Evolutionary conservation across 2,888 invertebrate genomes (phyloP).

Genomic region (Ceramica pisi): DNA sequence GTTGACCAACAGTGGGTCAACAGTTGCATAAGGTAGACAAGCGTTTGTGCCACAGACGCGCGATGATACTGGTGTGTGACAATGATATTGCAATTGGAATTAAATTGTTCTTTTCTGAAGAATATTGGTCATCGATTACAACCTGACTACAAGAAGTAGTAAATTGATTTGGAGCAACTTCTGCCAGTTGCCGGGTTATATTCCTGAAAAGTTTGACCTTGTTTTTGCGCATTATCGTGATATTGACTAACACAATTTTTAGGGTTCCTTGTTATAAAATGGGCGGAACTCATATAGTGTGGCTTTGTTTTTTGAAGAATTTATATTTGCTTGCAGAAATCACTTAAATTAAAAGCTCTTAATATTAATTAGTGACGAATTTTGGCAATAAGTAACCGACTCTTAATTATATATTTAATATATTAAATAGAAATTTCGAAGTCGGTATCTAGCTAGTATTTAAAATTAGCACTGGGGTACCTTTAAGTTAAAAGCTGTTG

Average conservation of each 20-base stretch:
- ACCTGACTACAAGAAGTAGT: background rate
- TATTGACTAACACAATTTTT: background rate
- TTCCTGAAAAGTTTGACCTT: background rate
- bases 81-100: too few species aligned
- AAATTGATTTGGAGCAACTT: background rate
- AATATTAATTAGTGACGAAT: constrained; percentile 3
- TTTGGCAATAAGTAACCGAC: constrained; percentile 10
- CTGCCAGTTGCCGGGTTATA: background rate
- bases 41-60: too few species aligned
- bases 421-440: background rate
- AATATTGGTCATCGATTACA: too few species aligned
- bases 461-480: background rate
- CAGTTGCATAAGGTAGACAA: too few species aligned
- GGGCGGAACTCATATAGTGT: background rate
- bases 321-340: constrained; percentile 24
- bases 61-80: too few species aligned
- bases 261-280: background rate
- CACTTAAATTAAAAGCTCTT: constrained; percentile 17
- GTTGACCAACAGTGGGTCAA: too few species aligned
- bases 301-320: background rate
- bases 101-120: too few species aligned
- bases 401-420: constrained; percentile 1
- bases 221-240: background rate
- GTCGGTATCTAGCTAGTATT: constrained; percentile 2
- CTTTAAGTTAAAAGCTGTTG: background rate